Evolutionary conservation across 2,888 invertebrate species (phyloP), one percentile per base, ranked within the genome.

Genomic region (Uloborus plumipes): DNA sequence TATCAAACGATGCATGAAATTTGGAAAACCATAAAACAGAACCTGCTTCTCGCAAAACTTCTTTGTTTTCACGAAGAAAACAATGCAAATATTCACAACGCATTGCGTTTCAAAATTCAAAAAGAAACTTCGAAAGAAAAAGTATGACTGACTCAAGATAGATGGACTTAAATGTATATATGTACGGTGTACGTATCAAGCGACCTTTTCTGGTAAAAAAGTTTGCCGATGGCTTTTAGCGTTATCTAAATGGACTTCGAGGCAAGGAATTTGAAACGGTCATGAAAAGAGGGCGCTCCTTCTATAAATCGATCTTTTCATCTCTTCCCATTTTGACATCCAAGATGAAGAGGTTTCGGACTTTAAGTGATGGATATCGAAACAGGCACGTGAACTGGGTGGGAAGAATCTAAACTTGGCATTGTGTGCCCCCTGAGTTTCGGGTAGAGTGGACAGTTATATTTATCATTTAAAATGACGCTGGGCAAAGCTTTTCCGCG

Each of bases 231-330:
- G 61, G 79, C 79, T 79, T 79, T 79, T 79, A 79, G 72, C 50
- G 79, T 79, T 79, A 79, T 79, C 79, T 79, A 79, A 79, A 79
- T 79, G 79, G 79, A 79, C 79, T 79, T 58, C 51, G 59, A 66
- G 72, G 20, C 79, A 53, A 59, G 61, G 71, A 26, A 26, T 26
- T 26, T 26, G 26, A 26, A 26, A 26, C 26, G 26, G 26, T 26
- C 26, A 26, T 26, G 26, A 26, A 26, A 26, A 26, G 26, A 26
- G 15, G 49, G 71, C 58, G 58, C 72, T 59, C 59, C 50, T 67
- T 59, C 31, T 58, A 72, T 39, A 72, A 66, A 79, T 79, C 79
- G 79, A 79, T 79, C 70, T 77, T 77, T 70, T 77, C 77, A 70
- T 72, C 79, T 79, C 26, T 26, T 26, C 26, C 4, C 67, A 65